Evolutionary conservation across 2,797 vertebrate species (phyloP).

Genomic region (Phaenicophaeus curvirostris): DNA sequence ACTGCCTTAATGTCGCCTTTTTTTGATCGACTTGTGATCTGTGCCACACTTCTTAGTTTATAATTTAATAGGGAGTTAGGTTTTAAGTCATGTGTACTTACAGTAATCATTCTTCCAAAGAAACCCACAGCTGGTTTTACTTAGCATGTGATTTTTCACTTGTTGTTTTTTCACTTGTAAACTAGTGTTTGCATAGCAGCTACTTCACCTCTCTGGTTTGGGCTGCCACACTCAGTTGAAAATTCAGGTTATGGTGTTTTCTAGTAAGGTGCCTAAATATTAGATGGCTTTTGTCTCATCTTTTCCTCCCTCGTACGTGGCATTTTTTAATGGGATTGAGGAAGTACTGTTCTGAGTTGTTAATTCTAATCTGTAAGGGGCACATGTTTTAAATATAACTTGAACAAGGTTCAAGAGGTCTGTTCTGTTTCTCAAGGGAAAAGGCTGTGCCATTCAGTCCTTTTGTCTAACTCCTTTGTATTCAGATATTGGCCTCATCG

Average conservation of each 20-base stretch:
- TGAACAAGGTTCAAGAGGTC: neutral
- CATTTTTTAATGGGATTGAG: neutral
- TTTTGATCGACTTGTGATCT: neutral
- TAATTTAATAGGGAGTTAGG: neutral
- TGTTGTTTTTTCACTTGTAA: neutral
- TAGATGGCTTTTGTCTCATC: neutral
- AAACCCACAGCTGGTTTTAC: neutral
- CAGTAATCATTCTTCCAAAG: neutral
- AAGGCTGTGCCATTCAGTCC: neutral
- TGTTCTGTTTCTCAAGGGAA: neutral
- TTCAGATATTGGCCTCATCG: neutral
- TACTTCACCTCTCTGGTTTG: neutral
- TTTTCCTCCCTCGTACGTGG: neutral
- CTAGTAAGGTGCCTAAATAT: neutral
- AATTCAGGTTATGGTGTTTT: neutral
- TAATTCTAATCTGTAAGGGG: neutral
- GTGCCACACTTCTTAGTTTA: neutral
- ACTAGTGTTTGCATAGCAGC: neutral
- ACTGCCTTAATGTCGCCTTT: neutral
- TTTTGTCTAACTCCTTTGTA: neutral
- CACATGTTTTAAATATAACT: neutral
- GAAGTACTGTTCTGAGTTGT: neutral
- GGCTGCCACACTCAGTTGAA: neutral
- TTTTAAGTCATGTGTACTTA: neutral
- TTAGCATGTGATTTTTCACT: neutral